A percentile compares a stretch with the other conserved stretches of the same genome.
Evolutionary conservation across 1,140 invertebrate genomes (phyloP).

Genomic region (Brachionus plicatilis): DNA sequence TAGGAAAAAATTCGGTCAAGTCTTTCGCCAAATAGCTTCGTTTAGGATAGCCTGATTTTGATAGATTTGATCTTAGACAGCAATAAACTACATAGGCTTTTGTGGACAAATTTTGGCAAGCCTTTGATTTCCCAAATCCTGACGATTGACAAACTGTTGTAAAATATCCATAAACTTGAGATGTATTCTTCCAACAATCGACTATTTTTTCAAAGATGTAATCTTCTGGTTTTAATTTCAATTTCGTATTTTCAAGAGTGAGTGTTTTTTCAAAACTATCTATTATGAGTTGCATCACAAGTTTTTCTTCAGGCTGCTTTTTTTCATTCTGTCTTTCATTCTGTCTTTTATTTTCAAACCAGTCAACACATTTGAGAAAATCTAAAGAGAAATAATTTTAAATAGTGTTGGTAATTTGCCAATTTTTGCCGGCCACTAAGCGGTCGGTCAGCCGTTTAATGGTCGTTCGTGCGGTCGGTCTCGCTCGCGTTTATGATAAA

Average conservation of each 20-base stretch:
- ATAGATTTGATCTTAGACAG: neutral
- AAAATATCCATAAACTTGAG: neutral
- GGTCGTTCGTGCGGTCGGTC: too few species aligned
- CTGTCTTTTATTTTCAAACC: neutral
- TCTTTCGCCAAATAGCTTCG: neutral
- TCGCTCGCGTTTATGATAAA: too few species aligned
- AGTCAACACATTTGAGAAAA: neutral
- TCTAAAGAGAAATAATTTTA: too few species aligned
- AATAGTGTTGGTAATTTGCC: too few species aligned
- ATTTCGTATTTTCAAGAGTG: neutral
- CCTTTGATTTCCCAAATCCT: conserved; percentile 1
- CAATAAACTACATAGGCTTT: neutral
- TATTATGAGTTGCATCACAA: neutral
- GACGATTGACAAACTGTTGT: neutral
- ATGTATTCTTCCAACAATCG: neutral
- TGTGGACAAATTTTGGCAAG: neutral
- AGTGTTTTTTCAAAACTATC: neutral
- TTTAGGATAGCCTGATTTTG: neutral
- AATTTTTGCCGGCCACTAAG: too few species aligned
- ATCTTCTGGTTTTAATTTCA: neutral
- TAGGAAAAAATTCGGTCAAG: neutral
- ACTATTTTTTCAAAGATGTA: neutral
- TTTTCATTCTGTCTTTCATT: neutral
- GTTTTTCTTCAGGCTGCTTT: neutral
- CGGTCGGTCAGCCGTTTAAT: too few species aligned